phyloP scores from a whole-genome alignment of 2,888 invertebrate species.

The Ophion ventricosus region DNA sequence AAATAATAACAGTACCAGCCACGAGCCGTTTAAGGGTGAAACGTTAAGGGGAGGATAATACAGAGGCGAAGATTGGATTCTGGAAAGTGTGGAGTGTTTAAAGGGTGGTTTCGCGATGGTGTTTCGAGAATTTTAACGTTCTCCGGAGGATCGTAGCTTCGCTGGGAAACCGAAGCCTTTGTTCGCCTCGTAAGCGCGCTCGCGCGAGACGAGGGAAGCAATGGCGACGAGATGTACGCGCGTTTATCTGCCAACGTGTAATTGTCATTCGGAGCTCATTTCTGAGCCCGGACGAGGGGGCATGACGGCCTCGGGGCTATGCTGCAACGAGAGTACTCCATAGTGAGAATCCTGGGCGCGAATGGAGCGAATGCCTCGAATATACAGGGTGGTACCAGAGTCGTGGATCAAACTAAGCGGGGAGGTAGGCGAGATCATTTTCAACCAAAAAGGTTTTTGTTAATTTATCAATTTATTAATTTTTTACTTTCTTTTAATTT shows the following conservation, averaged over 20 bases:
- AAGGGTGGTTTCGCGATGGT: constrained; percentile 1
- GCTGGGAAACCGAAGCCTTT: neutral
- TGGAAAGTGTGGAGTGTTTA: neutral
- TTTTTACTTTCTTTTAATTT: no score
- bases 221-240: constrained; percentile 48
- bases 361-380: no score
- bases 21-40: neutral
- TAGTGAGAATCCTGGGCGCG: constrained; percentile 51
- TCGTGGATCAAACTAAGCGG: no score
- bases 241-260: constrained; percentile 73
- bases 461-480: no score
- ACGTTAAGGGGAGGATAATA: no score
- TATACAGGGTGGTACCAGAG: no score
- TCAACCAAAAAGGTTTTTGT: no score
- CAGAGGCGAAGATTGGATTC: neutral
- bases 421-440: no score
- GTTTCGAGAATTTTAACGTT: constrained; percentile 69
- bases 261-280: constrained; percentile 81
- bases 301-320: neutral
- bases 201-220: constrained; percentile 22
- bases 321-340: constrained; percentile 19
- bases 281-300: constrained; percentile 59
- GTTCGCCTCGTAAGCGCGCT: constrained; percentile 15
- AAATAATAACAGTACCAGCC: no score
- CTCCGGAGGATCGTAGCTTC: constrained; percentile 53